A percentile compares a stretch with the other conserved stretches of the same genome.
phyloP scores from a whole-genome alignment of 2,888 invertebrate genomes.

The Exocentrus adspersus region DNA sequence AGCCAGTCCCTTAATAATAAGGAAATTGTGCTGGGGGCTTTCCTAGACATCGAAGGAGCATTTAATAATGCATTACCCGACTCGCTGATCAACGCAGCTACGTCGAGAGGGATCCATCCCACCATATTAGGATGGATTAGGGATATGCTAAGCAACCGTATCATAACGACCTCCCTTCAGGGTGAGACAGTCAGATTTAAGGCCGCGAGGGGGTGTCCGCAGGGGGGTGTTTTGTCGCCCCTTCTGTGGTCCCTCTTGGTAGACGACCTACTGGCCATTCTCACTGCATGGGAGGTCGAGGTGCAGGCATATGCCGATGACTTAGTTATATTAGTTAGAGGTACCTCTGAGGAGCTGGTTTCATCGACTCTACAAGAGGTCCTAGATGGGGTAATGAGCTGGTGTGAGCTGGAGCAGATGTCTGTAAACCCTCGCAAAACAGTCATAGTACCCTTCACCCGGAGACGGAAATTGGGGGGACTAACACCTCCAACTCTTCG shows the following conservation, averaged over 20 bases:
- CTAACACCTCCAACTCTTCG: background rate
- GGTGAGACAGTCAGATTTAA: background rate
- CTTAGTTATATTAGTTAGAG: too few species aligned
- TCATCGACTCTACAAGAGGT: too few species aligned
- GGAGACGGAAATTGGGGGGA: background rate
- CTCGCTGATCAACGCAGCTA: background rate
- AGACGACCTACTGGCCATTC: background rate
- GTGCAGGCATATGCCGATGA: background rate
- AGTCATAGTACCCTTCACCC: background rate
- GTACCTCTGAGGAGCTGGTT: too few species aligned
- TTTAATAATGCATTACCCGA: background rate
- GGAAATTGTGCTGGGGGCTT: background rate
- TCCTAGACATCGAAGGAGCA: background rate
- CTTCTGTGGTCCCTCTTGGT: background rate
- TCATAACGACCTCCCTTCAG: background rate
- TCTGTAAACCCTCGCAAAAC: too few species aligned
- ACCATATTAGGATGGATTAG: background rate
- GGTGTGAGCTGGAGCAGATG: too few species aligned
- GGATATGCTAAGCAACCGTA: background rate
- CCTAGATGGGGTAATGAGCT: too few species aligned
- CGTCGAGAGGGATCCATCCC: background rate
- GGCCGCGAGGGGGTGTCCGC: background rate
- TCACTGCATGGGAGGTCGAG: background rate
- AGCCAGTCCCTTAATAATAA: background rate
- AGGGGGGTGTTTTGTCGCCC: background rate